phyloP scores from a whole-genome alignment of 2,113 vertebrate species.

The Actinemys pallida region DNA sequence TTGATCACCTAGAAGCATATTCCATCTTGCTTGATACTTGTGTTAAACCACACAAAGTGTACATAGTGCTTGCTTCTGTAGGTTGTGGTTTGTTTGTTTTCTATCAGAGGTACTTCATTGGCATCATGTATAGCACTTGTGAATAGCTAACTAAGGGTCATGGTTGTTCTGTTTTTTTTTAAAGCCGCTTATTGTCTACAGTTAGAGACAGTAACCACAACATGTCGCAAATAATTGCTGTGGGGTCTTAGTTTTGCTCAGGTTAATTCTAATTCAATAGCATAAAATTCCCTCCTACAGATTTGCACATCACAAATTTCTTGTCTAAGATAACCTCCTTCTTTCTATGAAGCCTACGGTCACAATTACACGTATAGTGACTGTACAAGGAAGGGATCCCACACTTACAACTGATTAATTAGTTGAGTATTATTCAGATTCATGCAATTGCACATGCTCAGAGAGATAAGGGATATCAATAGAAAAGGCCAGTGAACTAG shows the following conservation, averaged over 20 bases:
- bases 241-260: neutral
- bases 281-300: neutral
- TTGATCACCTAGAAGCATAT: constrained; percentile 43
- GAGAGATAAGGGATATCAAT: neutral
- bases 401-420: neutral
- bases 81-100: no score
- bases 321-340: neutral
- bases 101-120: neutral
- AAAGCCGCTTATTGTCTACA: neutral
- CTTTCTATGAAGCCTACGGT: neutral
- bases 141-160: neutral
- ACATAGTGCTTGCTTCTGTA: neutral
- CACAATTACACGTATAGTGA: neutral
- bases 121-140: neutral
- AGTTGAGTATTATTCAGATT: neutral
- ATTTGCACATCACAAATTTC: neutral
- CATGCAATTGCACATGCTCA: neutral
- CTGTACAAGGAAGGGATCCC: neutral
- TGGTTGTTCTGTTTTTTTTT: neutral
- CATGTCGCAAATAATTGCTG: neutral
- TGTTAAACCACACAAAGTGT: constrained; percentile 69
- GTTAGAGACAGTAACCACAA: neutral
- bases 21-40: constrained; percentile 26
- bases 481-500: neutral
- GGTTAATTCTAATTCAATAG: neutral